A percentile compares a stretch with the other conserved stretches of the same genome.
phyloP scores from a whole-genome alignment of 2,113 vertebrate genomes.

The Perca schrenkii region DNA sequence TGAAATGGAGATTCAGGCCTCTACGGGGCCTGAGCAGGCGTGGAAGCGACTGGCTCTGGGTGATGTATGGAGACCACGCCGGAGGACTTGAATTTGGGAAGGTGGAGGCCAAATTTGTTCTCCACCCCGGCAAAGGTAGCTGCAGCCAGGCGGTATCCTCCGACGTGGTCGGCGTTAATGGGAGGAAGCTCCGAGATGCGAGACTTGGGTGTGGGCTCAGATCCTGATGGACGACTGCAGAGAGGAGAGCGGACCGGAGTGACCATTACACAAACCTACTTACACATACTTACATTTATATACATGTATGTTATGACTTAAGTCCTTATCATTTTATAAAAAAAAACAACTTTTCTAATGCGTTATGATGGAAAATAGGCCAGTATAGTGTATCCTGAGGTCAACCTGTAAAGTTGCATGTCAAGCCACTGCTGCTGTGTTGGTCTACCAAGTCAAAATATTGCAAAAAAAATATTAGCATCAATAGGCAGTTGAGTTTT shows the following conservation, averaged over 20 bases:
- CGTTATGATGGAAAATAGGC: not conserved
- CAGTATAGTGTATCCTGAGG: not conserved
- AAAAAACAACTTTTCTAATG: not conserved
- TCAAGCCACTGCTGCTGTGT: not conserved
- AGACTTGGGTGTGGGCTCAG: constrained; percentile 90
- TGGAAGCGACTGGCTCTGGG: constrained; percentile 61
- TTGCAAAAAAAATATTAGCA: not conserved
- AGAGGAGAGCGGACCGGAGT: not conserved
- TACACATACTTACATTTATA: not conserved
- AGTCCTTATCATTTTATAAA: not conserved
- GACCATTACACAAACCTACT: not conserved
- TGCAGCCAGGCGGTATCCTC: constrained; percentile 95
- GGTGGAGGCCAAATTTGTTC: constrained; percentile 98
- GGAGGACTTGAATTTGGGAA: constrained; percentile 94
- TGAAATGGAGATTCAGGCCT: constrained; percentile 44
- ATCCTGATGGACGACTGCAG: constrained; percentile 91
- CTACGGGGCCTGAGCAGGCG: constrained; percentile 66
- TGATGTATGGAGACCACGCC: constrained; percentile 81
- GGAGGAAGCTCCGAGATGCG: constrained; percentile 96
- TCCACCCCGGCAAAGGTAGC: constrained; percentile 98
- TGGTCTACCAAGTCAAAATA: not conserved
- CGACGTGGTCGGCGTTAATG: constrained; percentile 91
- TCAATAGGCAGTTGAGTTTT: not conserved
- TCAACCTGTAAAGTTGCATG: not conserved
- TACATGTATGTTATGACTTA: not conserved